Evolutionary conservation across 1,140 invertebrate species (phyloP), one percentile per base, ranked within the genome.

Genomic region (Frieseomelitta varia): DNA sequence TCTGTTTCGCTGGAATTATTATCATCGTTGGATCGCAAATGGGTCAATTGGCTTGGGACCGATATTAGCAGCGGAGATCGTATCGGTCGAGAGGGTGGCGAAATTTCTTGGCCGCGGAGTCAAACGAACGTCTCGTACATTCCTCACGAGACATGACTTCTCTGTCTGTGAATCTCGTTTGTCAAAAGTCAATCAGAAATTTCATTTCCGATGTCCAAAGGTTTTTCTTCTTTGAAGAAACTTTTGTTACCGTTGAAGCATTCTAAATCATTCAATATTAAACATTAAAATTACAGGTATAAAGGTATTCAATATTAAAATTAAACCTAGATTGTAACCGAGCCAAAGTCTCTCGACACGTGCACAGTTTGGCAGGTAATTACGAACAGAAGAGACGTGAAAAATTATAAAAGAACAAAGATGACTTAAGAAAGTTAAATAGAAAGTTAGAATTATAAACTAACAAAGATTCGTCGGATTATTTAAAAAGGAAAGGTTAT

Each of bases 91-190:
- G n/a, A 47, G 27, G 69, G 73, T 68, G 68, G 77, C 68, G 68
- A 77, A 85, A 87, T 90, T 88, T 87, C 88, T 90, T 71, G 73
- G 76, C 76, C 75, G 72, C 84, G 74, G 81, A 77, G 61, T 85
- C 84, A 69, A 53, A 65, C 30, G 65, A 77, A 76, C 61, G 34
- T 77, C 77, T 51, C 69, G 79, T n/a, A 61, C 58, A 61, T 61
- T 61, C 24, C 58, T n/a, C 39, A 12, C n/a, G 58, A n/a, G 58
- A n/a, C 14, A 14, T 24, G 19, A 14, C n/a, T 61, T 61, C n/a
- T 61, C 24, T n/a, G 4, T n/a, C 11, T 14, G 58, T 61, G 14
- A 61, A 61, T 61, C 58, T 61, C 58, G 14, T 61, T 61, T 61
- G n/a, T 61, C 58, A 21, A 61, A 61, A 61, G 58, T n/a, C 58